These are phyloP conservation scores for Spongia lamella DNA, from an alignment of 37 sponge, comb jelly and placozoan genomes.

Conservation along the genomic window DNA sequence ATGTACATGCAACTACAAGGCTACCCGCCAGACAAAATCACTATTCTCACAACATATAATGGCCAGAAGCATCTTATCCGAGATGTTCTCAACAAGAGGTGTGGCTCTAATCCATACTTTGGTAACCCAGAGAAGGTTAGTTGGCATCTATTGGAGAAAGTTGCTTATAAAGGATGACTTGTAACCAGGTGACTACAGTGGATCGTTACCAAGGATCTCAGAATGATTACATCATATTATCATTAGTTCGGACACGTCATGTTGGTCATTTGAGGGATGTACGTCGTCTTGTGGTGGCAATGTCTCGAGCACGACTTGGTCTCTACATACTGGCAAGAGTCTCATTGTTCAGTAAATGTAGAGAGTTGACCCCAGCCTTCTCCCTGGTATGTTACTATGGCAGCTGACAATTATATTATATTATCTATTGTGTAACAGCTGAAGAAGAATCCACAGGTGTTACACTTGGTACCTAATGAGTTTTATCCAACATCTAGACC, in stretches of 20 bases:
- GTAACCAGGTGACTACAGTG: conserved; percentile 89
- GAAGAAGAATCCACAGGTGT: conserved; percentile 59
- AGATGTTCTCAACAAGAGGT: conserved; percentile 90
- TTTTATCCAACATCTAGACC: conserved; percentile 69
- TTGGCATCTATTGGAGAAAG: background rate
- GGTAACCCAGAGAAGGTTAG: conserved; percentile 83
- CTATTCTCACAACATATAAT: conserved; percentile 99
- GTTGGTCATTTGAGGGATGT: conserved; percentile 96
- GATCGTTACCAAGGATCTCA: conserved; percentile 99
- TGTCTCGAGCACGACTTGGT: conserved; percentile 97
- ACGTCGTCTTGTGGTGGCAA: conserved; percentile 95
- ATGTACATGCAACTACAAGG: conserved; percentile 99
- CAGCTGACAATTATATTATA: background rate
- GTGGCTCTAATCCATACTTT: conserved; percentile 94
- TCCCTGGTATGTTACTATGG: conserved; percentile 55
- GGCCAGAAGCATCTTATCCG: conserved; percentile 99
- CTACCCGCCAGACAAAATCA: conserved; percentile 92
- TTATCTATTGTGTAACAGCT: conserved; percentile 63
- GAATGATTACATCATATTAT: conserved; percentile 98
- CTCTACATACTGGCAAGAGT: conserved; percentile 93
- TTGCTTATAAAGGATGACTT: background rate
- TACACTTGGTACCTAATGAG: conserved; percentile 88
- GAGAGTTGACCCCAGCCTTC: conserved; percentile 96
- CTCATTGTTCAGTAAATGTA: conserved; percentile 83
- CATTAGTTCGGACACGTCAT: conserved; percentile 90